A percentile compares a stretch with the other conserved stretches of the same genome.
Evolutionary conservation across 1,140 invertebrate species (phyloP).

Genomic region (Drosophila ohnishii): DNA sequence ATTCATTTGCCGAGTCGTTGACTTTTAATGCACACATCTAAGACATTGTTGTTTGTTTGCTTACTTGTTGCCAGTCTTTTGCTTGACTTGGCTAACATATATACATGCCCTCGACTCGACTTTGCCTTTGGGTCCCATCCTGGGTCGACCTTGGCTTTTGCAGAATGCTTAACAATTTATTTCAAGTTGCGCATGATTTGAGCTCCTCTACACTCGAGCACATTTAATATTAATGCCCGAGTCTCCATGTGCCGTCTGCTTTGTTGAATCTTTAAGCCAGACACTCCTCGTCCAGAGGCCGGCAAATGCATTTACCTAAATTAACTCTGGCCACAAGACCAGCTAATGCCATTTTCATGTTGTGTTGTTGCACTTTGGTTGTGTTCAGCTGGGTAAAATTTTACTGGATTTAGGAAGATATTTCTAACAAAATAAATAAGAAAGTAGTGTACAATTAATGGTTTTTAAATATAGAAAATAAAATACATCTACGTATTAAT

Average conservation of each 20-base stretch:
- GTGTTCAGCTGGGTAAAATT: neutral
- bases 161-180: slow-evolving; percentile 54
- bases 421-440: neutral
- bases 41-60: slow-evolving; percentile 58
- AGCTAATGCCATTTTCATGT: slow-evolving; percentile 51
- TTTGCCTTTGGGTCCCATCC: slow-evolving; percentile 18
- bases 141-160: slow-evolving; percentile 37
- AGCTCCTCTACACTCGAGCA: slow-evolving; percentile 18
- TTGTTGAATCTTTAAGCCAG: neutral
- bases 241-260: neutral
- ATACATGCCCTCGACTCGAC: slow-evolving; percentile 15
- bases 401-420: neutral
- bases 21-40: slow-evolving; percentile 73
- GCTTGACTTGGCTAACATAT: slow-evolving; percentile 53
- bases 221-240: slow-evolving; percentile 37
- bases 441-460: neutral
- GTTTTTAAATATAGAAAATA: neutral
- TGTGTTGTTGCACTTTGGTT: slow-evolving; percentile 11
- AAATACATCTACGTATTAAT: neutral
- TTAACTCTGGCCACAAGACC: slow-evolving; percentile 29
- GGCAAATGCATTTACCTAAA: slow-evolving; percentile 27
- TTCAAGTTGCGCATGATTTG: slow-evolving; percentile 47
- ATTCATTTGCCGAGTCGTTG: slow-evolving; percentile 78
- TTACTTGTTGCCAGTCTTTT: slow-evolving; percentile 67
- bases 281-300: neutral